Evolutionary conservation across 2,888 invertebrate genomes (phyloP).

Genomic region (Leucoptera coffeella): DNA sequence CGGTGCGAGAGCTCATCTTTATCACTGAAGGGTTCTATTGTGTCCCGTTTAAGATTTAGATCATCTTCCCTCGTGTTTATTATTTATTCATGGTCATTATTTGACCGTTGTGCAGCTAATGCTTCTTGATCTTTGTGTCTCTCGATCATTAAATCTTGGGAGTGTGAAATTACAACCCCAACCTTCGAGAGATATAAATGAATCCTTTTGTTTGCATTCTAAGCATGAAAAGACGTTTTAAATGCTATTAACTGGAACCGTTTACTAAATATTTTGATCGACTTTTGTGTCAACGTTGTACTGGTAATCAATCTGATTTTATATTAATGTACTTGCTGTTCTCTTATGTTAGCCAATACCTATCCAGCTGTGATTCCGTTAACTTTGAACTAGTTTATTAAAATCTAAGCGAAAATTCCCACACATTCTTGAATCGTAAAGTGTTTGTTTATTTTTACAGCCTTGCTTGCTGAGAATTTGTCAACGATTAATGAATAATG

Average conservation of each 20-base stretch:
- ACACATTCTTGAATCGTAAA: slow-evolving; percentile 2
- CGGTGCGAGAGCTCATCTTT: slow-evolving; percentile 12
- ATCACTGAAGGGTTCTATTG: slow-evolving; percentile 31
- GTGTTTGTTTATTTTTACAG: not conserved
- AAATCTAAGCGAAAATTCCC: slow-evolving; percentile 5
- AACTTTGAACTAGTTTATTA: not conserved
- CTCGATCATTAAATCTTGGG: slow-evolving; percentile 30
- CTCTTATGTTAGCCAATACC: not conserved
- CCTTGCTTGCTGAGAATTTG: slow-evolving; percentile 11
- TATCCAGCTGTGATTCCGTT: not conserved
- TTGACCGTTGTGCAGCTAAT: slow-evolving; percentile 48
- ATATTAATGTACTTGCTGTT: not conserved
- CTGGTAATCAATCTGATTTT: not conserved
- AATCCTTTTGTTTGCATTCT: not conserved
- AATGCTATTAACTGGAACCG: not conserved
- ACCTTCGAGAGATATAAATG: not conserved
- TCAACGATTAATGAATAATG: slow-evolving; percentile 22
- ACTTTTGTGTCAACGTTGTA: not conserved
- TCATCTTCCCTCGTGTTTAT: slow-evolving; percentile 24
- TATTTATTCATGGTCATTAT: slow-evolving; percentile 54
- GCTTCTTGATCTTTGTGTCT: slow-evolving; percentile 35
- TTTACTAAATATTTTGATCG: not conserved
- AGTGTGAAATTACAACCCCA: slow-evolving; percentile 8
- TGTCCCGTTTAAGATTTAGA: slow-evolving; percentile 13
- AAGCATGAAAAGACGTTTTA: not conserved